These are phyloP conservation scores for Sinocyclocheilus anophthalmus DNA, from an alignment of 2,113 vertebrate species.

Conservation along the genomic window DNA sequence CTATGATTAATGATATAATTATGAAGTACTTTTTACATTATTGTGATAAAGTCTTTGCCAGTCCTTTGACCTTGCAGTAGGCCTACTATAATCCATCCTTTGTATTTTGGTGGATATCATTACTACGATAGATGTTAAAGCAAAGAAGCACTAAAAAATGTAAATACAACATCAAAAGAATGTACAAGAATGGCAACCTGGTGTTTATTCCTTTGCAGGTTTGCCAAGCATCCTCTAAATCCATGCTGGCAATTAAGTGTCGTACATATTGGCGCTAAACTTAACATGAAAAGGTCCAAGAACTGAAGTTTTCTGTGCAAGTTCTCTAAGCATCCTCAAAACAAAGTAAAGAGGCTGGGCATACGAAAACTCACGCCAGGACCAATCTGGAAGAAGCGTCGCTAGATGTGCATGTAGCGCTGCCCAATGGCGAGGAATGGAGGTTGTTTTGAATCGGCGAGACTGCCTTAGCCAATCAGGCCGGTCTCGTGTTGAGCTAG, in stretches of 20 bases:
- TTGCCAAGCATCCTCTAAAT: background rate
- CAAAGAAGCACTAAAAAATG: background rate
- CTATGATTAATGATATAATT: background rate
- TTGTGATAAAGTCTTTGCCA: background rate
- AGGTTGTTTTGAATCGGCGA: conserved; percentile 87
- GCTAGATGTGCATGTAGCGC: conserved; percentile 74
- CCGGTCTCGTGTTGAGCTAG: conserved; percentile 89
- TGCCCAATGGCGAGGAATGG: conserved; percentile 79
- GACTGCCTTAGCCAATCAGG: conserved; percentile 84
- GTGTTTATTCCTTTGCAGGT: background rate
- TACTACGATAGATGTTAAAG: background rate
- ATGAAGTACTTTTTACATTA: background rate
- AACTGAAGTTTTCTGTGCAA: background rate
- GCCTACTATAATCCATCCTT: background rate
- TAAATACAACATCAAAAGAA: background rate
- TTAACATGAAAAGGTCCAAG: background rate
- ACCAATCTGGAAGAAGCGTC: conserved; percentile 66
- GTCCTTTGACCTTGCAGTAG: background rate
- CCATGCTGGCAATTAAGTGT: background rate
- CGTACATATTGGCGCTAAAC: background rate
- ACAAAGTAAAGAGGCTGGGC: conserved; percentile 46
- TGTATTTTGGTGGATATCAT: background rate
- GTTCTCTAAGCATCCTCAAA: conserved; percentile 28
- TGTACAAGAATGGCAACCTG: background rate
- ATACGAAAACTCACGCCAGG: conserved; percentile 33